Percentiles rank a stretch among this genome's conserved stretches.
phyloP scores from a whole-genome alignment of 2,888 invertebrate genomes.

The Chrysolina haemoptera region DNA sequence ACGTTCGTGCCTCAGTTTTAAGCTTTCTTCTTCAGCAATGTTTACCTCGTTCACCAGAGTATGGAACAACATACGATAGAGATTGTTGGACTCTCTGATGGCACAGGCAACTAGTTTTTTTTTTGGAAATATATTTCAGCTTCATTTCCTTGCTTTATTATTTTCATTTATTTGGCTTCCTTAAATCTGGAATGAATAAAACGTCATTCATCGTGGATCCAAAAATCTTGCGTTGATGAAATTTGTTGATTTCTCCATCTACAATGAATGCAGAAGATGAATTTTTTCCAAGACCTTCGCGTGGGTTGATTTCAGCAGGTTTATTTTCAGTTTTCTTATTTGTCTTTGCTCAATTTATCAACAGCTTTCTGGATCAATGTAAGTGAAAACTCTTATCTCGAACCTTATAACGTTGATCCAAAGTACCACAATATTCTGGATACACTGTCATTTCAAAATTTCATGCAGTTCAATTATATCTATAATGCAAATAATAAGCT shows the following conservation, averaged over 20 bases:
- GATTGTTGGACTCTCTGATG: constrained; percentile 1
- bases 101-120: constrained; percentile 20
- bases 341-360: neutral
- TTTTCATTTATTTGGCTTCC: constrained; percentile 12
- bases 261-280: constrained; percentile 1
- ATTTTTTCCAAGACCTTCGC: neutral
- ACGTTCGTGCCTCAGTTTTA: neutral
- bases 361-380: too few relatives aligned
- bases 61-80: constrained; percentile 18
- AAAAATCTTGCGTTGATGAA: neutral
- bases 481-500: too few relatives aligned
- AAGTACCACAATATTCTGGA: too few relatives aligned
- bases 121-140: too few relatives aligned
- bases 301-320: neutral
- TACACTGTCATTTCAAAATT: too few relatives aligned
- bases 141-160: constrained; percentile 8
- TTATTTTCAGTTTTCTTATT: neutral
- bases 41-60: neutral
- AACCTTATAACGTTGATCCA: too few relatives aligned
- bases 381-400: too few relatives aligned
- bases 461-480: too few relatives aligned
- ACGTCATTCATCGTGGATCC: constrained; percentile 15
- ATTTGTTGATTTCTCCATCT: neutral
- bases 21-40: neutral
- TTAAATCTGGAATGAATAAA: neutral